Percentiles rank a stretch among this genome's conserved stretches.
Conservation (phyloP, 1,140 invertebrate species). For the Listronotus oregonensis region DNA sequence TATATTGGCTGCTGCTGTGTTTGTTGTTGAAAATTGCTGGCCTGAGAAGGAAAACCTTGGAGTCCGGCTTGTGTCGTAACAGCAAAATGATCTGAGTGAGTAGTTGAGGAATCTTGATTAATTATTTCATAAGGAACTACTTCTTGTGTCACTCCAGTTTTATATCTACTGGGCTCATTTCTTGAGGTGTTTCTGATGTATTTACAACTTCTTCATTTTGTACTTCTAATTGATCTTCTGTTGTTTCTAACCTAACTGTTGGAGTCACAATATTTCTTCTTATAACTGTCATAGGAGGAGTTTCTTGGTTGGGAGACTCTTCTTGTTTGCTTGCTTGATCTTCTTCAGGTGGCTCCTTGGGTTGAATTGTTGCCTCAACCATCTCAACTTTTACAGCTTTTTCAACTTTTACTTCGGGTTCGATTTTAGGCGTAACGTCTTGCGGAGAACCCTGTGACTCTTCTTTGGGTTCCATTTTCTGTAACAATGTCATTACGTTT, state of each 20-base stretch:
- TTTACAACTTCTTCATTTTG: slow-evolving; percentile 42
- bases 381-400: slow-evolving; percentile 1
- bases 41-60: slow-evolving; percentile 2
- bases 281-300: slow-evolving; percentile 32
- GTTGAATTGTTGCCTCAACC: slow-evolving; percentile 4
- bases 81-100: slow-evolving; percentile 11
- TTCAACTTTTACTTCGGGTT: background rate
- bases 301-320: background rate
- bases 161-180: slow-evolving; percentile 27
- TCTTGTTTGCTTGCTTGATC: background rate
- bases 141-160: slow-evolving; percentile 14
- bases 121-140: slow-evolving; percentile 16
- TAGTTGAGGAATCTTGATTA: slow-evolving; percentile 4
- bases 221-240: slow-evolving; percentile 41
- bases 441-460: slow-evolving; percentile 20
- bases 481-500: slow-evolving; percentile 10
- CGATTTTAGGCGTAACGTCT: slow-evolving; percentile 18
- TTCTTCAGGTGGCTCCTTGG: background rate
- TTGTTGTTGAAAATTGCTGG: background rate
- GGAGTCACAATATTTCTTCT: slow-evolving; percentile 43
- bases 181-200: slow-evolving; percentile 32
- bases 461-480: slow-evolving; percentile 37
- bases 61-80: slow-evolving; percentile 8
- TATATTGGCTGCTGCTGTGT: slow-evolving; percentile 17
- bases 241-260: slow-evolving; percentile 40